Conservation (phyloP, 2,888 invertebrate genomes). For the Noctua pronuba region DNA sequence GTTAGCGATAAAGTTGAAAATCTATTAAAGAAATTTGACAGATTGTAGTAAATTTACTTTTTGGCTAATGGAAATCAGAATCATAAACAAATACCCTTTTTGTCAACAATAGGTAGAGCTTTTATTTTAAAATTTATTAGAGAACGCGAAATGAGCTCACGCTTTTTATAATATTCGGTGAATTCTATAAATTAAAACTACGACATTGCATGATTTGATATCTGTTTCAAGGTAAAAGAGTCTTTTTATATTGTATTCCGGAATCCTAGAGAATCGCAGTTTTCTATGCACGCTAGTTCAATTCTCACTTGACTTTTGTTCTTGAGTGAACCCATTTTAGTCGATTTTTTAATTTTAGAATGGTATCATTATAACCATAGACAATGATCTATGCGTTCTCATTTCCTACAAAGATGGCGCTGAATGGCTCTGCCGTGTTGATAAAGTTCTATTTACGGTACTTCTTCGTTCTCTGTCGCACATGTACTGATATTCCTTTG, state of each 20-base stretch:
- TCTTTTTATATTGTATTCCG: not conserved
- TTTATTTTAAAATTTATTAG: not conserved
- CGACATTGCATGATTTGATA: not conserved
- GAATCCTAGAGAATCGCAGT: not conserved
- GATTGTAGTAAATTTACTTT: not conserved
- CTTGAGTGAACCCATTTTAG: slow-evolving; percentile 29
- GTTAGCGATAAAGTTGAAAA: too few species aligned
- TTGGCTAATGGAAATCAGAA: too few species aligned
- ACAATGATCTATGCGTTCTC: slow-evolving; percentile 65
- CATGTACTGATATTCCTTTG: slow-evolving; percentile 34
- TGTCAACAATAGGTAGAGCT: not conserved
- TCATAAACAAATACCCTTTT: not conserved
- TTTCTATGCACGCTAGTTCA: not conserved
- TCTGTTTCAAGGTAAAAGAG: not conserved
- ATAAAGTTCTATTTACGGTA: slow-evolving; percentile 80
- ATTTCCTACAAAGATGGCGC: slow-evolving; percentile 81
- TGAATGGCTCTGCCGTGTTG: slow-evolving; percentile 71
- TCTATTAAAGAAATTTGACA: too few species aligned
- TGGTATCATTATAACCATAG: slow-evolving; percentile 75
- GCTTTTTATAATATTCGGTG: not conserved
- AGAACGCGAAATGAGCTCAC: too few species aligned
- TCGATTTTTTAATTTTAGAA: slow-evolving; percentile 50
- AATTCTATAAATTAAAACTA: not conserved
- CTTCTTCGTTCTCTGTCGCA: slow-evolving; percentile 76
- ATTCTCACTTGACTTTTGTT: not conserved